A percentile compares a stretch with the other conserved stretches of the same genome.
phyloP scores from a whole-genome alignment of 2,888 invertebrate species.

The Xestia xanthographa region DNA sequence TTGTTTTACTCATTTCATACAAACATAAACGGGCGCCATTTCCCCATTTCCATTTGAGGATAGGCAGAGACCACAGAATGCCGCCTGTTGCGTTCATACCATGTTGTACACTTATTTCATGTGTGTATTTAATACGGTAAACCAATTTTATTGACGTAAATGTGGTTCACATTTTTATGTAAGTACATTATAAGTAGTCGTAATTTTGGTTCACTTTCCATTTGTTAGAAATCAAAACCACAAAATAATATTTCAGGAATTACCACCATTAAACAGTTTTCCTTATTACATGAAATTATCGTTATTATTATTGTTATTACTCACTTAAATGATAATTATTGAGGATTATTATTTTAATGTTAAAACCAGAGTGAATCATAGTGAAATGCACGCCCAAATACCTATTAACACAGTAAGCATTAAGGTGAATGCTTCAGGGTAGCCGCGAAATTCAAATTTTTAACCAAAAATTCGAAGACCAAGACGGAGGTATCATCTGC shows the following conservation, averaged over 20 bases:
- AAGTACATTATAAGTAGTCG: not conserved
- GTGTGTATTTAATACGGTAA: not conserved
- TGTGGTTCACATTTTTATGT: not conserved
- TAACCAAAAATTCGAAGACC: not conserved
- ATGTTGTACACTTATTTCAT: conserved; percentile 6
- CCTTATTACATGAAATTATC: conserved; percentile 14
- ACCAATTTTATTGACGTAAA: not conserved
- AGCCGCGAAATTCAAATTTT: no score
- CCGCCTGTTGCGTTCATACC: not conserved
- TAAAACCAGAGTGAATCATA: not conserved
- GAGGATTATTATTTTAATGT: not conserved
- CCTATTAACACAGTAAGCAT: not conserved
- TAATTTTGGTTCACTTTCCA: conserved; percentile 10
- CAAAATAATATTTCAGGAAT: conserved; percentile 13
- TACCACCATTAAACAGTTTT: conserved; percentile 1
- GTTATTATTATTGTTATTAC: no score
- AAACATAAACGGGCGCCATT: not conserved
- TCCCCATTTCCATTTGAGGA: not conserved
- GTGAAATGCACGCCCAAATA: not conserved
- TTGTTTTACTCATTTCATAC: conserved; percentile 4
- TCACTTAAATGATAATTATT: not conserved
- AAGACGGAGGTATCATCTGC: not conserved
- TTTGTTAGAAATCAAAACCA: conserved; percentile 7
- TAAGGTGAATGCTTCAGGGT: no score
- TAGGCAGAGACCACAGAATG: not conserved